Percentiles rank a stretch among this genome's conserved stretches.
Evolutionary conservation across 2,113 vertebrate species (phyloP).

Genomic region (Scomber japonicus): DNA sequence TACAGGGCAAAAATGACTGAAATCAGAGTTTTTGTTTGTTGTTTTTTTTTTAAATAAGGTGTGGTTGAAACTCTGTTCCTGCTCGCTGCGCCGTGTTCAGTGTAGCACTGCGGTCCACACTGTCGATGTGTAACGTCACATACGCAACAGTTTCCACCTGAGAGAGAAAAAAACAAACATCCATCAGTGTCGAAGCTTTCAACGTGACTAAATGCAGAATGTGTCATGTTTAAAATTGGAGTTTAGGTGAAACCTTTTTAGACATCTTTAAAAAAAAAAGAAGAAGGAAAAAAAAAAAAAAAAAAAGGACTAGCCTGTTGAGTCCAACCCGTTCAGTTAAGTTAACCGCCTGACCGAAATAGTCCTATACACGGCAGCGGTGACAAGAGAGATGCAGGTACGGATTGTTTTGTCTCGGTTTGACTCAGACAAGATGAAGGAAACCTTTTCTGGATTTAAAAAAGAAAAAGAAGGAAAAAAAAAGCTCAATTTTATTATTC

Average conservation of each 20-base stretch:
- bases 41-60: background rate
- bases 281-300: background rate
- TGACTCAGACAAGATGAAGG: slow-evolving; percentile 74
- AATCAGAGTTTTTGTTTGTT: slow-evolving; percentile 19
- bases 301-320: background rate
- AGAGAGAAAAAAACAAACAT: background rate
- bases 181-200: background rate
- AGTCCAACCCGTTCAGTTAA: background rate
- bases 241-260: background rate
- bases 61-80: slow-evolving; percentile 8
- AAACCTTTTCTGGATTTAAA: slow-evolving; percentile 74
- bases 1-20: slow-evolving; percentile 62
- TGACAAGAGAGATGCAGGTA: slow-evolving; percentile 49
- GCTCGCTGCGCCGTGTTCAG: background rate
- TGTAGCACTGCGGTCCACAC: slow-evolving; percentile 6
- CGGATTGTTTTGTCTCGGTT: slow-evolving; percentile 51
- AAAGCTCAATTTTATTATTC: slow-evolving; percentile 21
- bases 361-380: background rate
- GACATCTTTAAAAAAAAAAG: background rate
- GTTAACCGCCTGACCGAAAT: background rate
- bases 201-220: slow-evolving; percentile 9
- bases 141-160: background rate
- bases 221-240: slow-evolving; percentile 17
- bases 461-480: background rate
- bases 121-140: background rate